Base-by-base conservation (phyloP, 2,113 vertebrate genomes). In the Chaetorhynchus papuensis region DNA sequence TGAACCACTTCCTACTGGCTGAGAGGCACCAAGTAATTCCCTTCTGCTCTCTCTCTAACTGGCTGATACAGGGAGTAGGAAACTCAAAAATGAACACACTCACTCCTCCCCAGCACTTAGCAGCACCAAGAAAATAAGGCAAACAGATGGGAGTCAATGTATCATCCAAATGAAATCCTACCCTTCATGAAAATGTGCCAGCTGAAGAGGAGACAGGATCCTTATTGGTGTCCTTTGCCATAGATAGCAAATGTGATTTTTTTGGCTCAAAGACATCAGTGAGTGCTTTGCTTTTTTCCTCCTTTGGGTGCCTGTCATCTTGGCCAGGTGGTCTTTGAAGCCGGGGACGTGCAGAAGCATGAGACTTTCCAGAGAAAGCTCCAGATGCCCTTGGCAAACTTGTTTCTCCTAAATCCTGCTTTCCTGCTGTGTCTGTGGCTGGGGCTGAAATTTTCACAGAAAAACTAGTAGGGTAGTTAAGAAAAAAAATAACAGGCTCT, bases 81-180 rank as follows among this genome's bases (percentile, higher is more conserved):
- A 87, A 90, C 70, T 87, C 89, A 79, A 61, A 95, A 91, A 82
- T 91, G 75, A 93, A 50, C 78, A 87, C 45, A 11, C 31, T 83
- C 37, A 19, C 63, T 94, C 93, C 91, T 91, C 90, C 92, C 75
- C 42, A 80, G 75, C 82, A 77, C 50, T 95, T 88, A 83, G 53
- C 63, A 96, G 70, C 54, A 96, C 37, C 45, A 72, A 35, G 65
- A 80, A 95, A 87, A 96, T 64, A 83, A 91, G 75, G 54, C 74
- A 91, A 95, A 83, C 95, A 97, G 93, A 94, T 96, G 95, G 96
- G 39, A 93, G 45, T 39, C 84, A 79, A 72, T 97, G 84, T 63
- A 90, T 95, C 87, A 97, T 87, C 89, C 70, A 86, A 87, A 91
- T 59, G 35, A 96, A 95, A 87, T 91, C 87, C 89, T 66, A 95